Evolutionary conservation across 92 coral and sea anemone genomes (phyloP).

Genomic region (Porites divaricata): DNA sequence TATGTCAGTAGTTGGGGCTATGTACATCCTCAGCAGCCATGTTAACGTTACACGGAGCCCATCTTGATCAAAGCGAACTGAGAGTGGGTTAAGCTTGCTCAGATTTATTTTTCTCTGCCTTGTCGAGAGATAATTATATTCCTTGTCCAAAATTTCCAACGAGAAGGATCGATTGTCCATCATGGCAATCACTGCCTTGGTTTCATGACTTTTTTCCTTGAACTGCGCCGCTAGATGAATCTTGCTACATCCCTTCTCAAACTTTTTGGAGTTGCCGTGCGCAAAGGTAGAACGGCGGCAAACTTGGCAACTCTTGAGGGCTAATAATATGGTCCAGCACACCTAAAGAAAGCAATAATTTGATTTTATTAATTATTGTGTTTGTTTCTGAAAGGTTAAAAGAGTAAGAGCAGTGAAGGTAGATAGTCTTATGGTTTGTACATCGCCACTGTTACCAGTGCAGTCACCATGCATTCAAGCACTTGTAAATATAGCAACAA

Average conservation of each 20-base stretch:
- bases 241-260: conserved; percentile 71
- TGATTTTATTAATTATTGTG: not conserved
- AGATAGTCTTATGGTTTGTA: too few species aligned
- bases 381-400: not conserved
- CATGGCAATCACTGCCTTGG: conserved; percentile 55
- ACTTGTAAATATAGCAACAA: too few species aligned
- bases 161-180: conserved; percentile 45
- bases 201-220: conserved; percentile 49
- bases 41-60: conserved; percentile 28
- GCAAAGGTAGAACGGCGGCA: conserved; percentile 87
- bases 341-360: conserved; percentile 25
- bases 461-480: too few species aligned
- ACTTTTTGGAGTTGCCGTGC: conserved; percentile 63
- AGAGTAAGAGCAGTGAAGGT: too few species aligned
- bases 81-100: conserved; percentile 65
- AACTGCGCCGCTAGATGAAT: conserved; percentile 61
- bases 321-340: conserved; percentile 51
- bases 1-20: conserved; percentile 7
- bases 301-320: conserved; percentile 54
- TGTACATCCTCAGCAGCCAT: conserved; percentile 70
- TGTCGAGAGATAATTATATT: conserved; percentile 48
- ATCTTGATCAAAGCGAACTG: conserved; percentile 13
- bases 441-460: too few species aligned
- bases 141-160: conserved; percentile 43
- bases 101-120: conserved; percentile 58